Base-by-base conservation (phyloP, 2,888 invertebrate genomes). In the Drosophila dives region DNA sequence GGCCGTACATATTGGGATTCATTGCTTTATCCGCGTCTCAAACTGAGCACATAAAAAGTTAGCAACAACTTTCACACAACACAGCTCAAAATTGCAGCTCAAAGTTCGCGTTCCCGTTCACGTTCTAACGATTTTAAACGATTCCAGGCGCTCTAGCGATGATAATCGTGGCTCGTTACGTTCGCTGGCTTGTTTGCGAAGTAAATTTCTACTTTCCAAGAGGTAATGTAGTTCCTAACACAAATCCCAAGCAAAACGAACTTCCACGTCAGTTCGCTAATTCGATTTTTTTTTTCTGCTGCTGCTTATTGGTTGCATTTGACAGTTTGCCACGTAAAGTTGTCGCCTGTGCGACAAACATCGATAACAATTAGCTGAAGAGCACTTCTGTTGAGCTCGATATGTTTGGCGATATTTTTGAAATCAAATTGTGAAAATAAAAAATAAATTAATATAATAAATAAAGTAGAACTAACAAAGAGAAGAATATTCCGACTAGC, bases 1-100 rank as follows among this genome's bases (percentile, higher is more conserved):
- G 90, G 72, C 92, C 92, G 71, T 92, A 92, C 70, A 91, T 81
- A 73, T 92, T 92, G 29, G 92, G 92, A 81, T 92, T 93, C 80
- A 80, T 77, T 10, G 59, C 48, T 59, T 53, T 51, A 54, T 67
- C 32, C 33, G 48, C 49, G 45, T 63, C 49, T 72, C 38, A 75
- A 59, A 42, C 54, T 49, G 36, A 65, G 78, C 68, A 73, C 63
- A 80, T 77, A 78, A 63, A 75, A 67, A 51, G 45, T 34, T 62
- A 67, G 58, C 64, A n/a, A 79, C 76, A 80, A 87, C 90, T 87
- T 87, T 87, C 86, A 87, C 86, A 72, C 72, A 64, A 72, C 61
- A 72, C 72, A 62, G 45, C 65, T 71, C 67, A 61, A 72, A 75
- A 68, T 64, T 71, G 53, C 72, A 77, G 88, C 89, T 86, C 83